phyloP scores from a whole-genome alignment of 2,113 vertebrate genomes.

The Seriola quinqueradiata region DNA sequence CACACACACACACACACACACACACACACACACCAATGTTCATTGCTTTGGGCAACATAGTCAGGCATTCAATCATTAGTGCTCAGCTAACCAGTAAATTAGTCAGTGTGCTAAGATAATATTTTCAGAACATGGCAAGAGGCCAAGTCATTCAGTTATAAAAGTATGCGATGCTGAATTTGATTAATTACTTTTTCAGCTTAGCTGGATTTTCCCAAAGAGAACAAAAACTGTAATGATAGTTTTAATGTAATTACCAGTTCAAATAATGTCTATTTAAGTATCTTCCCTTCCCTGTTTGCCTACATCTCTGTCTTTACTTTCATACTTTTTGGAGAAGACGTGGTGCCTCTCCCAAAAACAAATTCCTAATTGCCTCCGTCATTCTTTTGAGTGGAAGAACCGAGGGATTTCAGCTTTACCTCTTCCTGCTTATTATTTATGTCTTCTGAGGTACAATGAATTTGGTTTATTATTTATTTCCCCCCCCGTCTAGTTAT shows the following conservation, averaged over 20 bases:
- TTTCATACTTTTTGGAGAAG: not conserved
- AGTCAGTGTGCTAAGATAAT: slow-evolving; percentile 68
- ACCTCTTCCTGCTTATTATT: slow-evolving; percentile 32
- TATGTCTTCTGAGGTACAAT: slow-evolving; percentile 5
- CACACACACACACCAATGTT: slow-evolving; percentile 2
- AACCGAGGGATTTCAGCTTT: not conserved
- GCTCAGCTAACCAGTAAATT: slow-evolving; percentile 76
- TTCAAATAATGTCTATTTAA: slow-evolving; percentile 21
- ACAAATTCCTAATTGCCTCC: slow-evolving; percentile 8
- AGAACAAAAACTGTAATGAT: slow-evolving; percentile 22
- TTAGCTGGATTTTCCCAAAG: slow-evolving; percentile 23
- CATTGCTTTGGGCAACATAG: slow-evolving; percentile 48
- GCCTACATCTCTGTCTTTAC: not conserved
- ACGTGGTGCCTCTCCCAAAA: not conserved
- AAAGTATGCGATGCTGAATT: slow-evolving; percentile 26
- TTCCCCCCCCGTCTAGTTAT: slow-evolving; percentile 43
- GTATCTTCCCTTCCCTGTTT: not conserved
- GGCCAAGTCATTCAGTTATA: slow-evolving; percentile 38
- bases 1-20: slow-evolving; percentile 5
- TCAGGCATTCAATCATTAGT: slow-evolving; percentile 66
- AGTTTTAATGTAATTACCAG: slow-evolving; percentile 20
- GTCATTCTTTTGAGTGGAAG: not conserved
- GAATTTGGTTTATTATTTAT: slow-evolving; percentile 32
- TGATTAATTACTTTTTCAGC: slow-evolving; percentile 49
- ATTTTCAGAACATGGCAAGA: slow-evolving; percentile 59